These are phyloP conservation scores for Florisuga fusca DNA, from an alignment of 2,797 vertebrate species.

Conservation along the genomic window DNA sequence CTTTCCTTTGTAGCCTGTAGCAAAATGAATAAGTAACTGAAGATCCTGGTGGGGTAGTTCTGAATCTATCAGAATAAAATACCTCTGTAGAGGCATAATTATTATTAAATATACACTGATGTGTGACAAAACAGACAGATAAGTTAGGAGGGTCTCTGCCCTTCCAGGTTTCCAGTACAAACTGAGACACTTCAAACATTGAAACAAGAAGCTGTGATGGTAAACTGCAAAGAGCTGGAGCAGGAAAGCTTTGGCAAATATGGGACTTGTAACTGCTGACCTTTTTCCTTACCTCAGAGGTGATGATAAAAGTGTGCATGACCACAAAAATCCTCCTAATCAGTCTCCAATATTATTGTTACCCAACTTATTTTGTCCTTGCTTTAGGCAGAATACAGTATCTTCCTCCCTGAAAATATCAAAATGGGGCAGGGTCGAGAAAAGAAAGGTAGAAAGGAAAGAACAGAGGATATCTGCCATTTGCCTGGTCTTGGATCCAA, in stretches of 20 bases:
- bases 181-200: background rate
- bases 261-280: background rate
- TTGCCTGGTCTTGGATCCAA: background rate
- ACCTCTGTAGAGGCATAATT: conserved; percentile 61
- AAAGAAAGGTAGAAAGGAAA: background rate
- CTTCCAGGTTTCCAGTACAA: background rate
- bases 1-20: conserved; percentile 67
- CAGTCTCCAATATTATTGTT: background rate
- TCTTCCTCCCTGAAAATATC: background rate
- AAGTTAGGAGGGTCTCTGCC: conserved; percentile 25
- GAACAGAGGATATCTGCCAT: background rate
- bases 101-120: conserved; percentile 57
- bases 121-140: conserved; percentile 23
- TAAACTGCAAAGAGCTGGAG: background rate
- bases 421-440: background rate
- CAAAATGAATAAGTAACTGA: conserved; percentile 71
- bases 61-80: conserved; percentile 69
- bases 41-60: conserved; percentile 66
- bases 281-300: background rate
- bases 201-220: background rate
- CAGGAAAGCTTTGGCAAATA: background rate
- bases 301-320: background rate
- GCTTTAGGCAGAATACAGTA: background rate
- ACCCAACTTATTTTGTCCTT: background rate
- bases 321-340: background rate